Evolutionary conservation across 2,113 vertebrate species (phyloP).

Genomic region (Boulengeromyrus knoepffleri): DNA sequence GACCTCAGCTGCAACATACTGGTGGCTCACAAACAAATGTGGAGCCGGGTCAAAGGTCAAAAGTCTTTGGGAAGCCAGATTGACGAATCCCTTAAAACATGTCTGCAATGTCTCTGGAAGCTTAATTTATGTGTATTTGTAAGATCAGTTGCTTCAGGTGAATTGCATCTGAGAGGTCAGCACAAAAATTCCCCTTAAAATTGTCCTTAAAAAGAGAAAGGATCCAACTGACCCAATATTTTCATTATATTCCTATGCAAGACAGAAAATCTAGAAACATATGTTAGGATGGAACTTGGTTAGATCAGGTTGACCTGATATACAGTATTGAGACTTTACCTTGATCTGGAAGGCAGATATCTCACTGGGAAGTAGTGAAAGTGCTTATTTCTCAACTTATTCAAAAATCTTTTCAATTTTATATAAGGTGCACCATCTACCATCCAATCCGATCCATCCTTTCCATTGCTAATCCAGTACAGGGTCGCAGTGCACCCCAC

Average conservation of each 20-base stretch:
- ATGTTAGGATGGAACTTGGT: neutral
- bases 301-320: neutral
- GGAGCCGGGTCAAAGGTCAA: conserved; percentile 14
- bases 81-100: neutral
- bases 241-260: neutral
- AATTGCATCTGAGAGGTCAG: neutral
- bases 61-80: neutral
- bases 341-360: neutral
- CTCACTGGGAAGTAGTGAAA: neutral
- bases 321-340: neutral
- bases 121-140: conserved; percentile 10
- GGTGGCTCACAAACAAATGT: neutral
- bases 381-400: neutral
- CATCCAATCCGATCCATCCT: neutral
- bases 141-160: conserved; percentile 9
- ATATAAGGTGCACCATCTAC: neutral
- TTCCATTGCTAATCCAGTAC: neutral
- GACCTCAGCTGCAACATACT: neutral
- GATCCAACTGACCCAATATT: neutral
- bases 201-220: neutral
- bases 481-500: neutral
- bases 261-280: neutral
- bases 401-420: neutral
- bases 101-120: neutral
- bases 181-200: neutral